These are phyloP conservation scores for Hippoglossus stenolepis DNA, from an alignment of 2,113 vertebrate genomes.

Conservation along the genomic window DNA sequence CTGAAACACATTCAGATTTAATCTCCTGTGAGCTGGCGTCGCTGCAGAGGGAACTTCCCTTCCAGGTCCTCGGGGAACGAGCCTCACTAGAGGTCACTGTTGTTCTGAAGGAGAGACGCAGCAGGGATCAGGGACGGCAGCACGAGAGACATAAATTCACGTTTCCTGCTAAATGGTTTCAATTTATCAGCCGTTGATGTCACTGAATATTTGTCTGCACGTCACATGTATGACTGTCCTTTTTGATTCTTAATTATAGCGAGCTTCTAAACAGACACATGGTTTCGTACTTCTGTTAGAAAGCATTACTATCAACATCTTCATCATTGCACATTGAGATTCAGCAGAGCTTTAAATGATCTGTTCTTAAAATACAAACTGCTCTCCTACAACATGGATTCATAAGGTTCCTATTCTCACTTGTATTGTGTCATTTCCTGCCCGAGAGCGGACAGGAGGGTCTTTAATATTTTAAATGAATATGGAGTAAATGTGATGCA, in stretches of 20 bases:
- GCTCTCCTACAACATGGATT: neutral
- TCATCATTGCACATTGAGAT: neutral
- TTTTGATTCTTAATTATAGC: neutral
- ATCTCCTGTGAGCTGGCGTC: neutral
- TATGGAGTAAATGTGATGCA: conserved; percentile 67
- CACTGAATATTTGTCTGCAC: conserved; percentile 7
- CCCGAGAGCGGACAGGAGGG: conserved; percentile 14
- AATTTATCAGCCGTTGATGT: neutral
- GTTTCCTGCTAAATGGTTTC: neutral
- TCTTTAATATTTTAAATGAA: conserved; percentile 73
- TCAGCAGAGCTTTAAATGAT: neutral
- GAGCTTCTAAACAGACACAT: neutral
- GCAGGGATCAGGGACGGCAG: neutral
- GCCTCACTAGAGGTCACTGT: conserved; percentile 87
- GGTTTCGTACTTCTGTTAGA: neutral
- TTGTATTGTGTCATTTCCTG: conserved; percentile 7
- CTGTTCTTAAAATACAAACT: too few species aligned
- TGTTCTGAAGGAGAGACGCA: conserved; percentile 58
- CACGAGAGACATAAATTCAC: conserved; percentile 11
- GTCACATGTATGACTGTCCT: neutral
- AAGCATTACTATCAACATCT: neutral
- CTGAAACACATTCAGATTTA: neutral
- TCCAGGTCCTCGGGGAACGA: conserved; percentile 35
- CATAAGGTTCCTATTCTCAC: neutral
- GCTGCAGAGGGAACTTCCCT: neutral